phyloP scores from a whole-genome alignment of 2,797 vertebrate species.

The Mormyrus proboscirostris region DNA sequence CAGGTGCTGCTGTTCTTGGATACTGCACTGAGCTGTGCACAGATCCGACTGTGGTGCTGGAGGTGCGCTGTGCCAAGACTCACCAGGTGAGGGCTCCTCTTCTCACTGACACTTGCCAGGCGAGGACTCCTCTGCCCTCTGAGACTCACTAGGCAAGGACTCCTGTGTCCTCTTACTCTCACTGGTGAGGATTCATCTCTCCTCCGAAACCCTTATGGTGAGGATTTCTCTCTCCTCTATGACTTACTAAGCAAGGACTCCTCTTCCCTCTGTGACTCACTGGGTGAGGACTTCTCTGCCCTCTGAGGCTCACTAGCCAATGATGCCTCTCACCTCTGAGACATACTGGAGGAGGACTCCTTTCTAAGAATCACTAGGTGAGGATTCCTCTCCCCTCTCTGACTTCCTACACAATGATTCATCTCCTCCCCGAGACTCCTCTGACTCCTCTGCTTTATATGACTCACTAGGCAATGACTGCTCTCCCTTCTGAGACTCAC shows the following conservation, averaged over 20 bases:
- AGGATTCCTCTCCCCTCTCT: background rate
- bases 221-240: background rate
- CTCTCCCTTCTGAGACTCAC: background rate
- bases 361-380: background rate
- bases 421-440: background rate
- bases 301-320: background rate
- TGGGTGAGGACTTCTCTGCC: background rate
- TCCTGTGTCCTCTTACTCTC: background rate
- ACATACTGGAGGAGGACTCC: background rate
- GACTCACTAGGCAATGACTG: background rate
- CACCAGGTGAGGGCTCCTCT: slow-evolving; percentile 2
- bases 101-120: background rate
- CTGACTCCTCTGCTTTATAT: background rate
- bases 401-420: background rate
- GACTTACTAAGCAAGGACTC: background rate
- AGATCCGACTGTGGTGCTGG: background rate
- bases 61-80: background rate
- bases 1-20: slow-evolving; percentile 16
- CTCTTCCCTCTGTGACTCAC: background rate
- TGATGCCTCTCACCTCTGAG: background rate
- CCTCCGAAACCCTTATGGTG: background rate
- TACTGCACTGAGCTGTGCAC: background rate
- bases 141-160: background rate
- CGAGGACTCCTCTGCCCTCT: background rate
- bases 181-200: background rate